Percentiles rank a stretch among this genome's conserved stretches.
Evolutionary conservation across 2,888 invertebrate species (phyloP).

Genomic region (Ectobius pallidus): DNA sequence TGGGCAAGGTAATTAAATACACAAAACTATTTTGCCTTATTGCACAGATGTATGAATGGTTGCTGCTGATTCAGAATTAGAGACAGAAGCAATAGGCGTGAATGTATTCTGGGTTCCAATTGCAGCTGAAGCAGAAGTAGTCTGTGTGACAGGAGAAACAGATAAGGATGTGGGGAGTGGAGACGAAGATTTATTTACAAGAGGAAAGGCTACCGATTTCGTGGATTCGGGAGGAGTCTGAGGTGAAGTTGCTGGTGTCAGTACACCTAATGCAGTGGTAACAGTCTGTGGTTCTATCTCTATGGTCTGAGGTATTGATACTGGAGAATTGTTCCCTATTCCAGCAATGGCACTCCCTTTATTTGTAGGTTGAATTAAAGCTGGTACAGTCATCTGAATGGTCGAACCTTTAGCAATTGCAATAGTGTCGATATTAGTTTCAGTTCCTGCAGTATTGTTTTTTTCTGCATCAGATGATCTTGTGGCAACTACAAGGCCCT

Average conservation of each 20-base stretch:
- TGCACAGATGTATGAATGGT: too few relatives aligned
- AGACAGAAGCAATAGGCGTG: too few relatives aligned
- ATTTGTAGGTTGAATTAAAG: neutral
- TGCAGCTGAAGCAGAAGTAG: too few relatives aligned
- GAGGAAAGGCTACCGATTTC: neutral
- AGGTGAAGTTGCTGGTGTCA: conserved; percentile 52
- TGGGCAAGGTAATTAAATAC: too few relatives aligned
- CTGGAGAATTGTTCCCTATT: conserved; percentile 19
- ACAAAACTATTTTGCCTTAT: too few relatives aligned
- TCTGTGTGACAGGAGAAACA: too few relatives aligned
- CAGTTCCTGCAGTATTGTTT: neutral
- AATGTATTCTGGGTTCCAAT: too few relatives aligned
- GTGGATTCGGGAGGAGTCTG: conserved; percentile 50
- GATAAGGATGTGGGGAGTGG: too few relatives aligned
- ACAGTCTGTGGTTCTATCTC: conserved; percentile 22
- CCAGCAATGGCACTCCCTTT: conserved; percentile 6
- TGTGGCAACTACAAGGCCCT: conserved; percentile 48
- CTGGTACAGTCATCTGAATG: conserved; percentile 35
- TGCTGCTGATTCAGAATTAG: too few relatives aligned
- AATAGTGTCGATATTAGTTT: conserved; percentile 29
- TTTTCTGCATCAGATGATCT: conserved; percentile 39
- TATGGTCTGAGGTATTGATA: neutral
- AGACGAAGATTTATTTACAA: too few relatives aligned
- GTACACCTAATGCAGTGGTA: conserved; percentile 47
- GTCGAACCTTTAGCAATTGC: conserved; percentile 34